Evolutionary conservation across 2,113 vertebrate genomes (phyloP).

Genomic region (Neopipo cinnamomea): DNA sequence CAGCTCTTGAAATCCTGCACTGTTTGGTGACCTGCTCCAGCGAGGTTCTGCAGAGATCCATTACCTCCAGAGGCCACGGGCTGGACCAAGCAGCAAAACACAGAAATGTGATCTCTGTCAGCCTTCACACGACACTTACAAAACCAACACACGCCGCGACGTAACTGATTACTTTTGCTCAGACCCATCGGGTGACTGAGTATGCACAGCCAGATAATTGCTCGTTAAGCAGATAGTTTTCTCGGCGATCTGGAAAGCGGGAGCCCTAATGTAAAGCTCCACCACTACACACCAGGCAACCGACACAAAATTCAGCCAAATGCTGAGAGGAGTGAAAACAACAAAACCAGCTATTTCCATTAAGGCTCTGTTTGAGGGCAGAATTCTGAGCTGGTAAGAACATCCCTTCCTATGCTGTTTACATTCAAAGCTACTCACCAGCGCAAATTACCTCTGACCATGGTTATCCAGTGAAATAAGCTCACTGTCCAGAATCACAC

Average conservation of each 20-base stretch:
- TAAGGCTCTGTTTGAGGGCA: background rate
- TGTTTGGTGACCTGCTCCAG: conserved; percentile 50
- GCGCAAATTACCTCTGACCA: background rate
- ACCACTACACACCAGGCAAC: background rate
- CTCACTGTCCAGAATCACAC: background rate
- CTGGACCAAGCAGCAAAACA: background rate
- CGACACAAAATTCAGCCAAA: conserved; percentile 7
- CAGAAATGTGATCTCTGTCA: conserved; percentile 58
- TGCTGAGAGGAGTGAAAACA: background rate
- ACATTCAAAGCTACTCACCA: background rate
- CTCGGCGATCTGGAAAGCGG: background rate
- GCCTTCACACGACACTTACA: conserved; percentile 33
- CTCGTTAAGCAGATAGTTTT: background rate
- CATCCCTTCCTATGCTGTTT: background rate
- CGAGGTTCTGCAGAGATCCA: conserved; percentile 15
- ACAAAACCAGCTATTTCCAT: background rate
- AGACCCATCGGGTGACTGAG: background rate
- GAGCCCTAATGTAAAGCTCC: background rate
- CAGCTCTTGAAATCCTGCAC: conserved; percentile 55
- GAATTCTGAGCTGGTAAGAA: background rate
- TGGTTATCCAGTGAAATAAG: conserved; percentile 11
- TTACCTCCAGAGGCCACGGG: conserved; percentile 19
- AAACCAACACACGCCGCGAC: conserved; percentile 2
- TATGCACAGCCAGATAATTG: background rate
- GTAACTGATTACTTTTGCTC: background rate